Conservation (phyloP, 2,888 invertebrate genomes). For the Caenorhabditis panamensis region DNA sequence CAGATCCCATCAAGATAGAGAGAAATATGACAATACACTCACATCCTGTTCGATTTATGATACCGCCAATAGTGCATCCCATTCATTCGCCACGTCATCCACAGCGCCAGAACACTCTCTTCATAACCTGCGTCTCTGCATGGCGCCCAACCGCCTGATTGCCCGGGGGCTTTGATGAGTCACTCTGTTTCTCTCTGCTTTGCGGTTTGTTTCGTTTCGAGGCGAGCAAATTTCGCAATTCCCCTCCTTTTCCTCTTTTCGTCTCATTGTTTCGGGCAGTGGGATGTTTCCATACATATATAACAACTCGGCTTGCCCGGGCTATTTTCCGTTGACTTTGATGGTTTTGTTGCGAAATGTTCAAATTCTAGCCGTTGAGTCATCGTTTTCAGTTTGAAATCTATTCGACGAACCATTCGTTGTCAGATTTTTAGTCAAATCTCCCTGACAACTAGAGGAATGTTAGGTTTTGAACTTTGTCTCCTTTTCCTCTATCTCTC, state of each 20-base stretch:
- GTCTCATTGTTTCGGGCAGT: neutral
- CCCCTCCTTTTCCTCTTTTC: constrained; percentile 15
- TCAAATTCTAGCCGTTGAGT: neutral
- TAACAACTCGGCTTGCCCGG: neutral
- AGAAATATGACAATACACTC: neutral
- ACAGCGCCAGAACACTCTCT: constrained; percentile 31
- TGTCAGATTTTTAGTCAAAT: too few relatives aligned
- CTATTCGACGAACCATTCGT: neutral
- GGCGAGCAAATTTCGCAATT: constrained; percentile 53
- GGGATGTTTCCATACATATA: constrained; percentile 23
- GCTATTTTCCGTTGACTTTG: neutral
- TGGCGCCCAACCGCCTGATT: constrained; percentile 49
- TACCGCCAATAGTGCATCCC: constrained; percentile 40
- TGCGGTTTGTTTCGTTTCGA: constrained; percentile 13
- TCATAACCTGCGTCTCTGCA: constrained; percentile 34
- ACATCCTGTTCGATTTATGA: constrained; percentile 53
- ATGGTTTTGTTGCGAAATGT: neutral
- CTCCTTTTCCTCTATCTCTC: neutral
- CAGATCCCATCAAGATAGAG: neutral
- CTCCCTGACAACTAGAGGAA: too few relatives aligned
- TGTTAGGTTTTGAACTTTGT: too few relatives aligned
- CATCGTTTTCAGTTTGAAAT: neutral
- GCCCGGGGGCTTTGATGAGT: constrained; percentile 33
- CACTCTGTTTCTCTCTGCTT: constrained; percentile 28
- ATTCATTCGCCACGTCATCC: constrained; percentile 32